Conservation (phyloP, 2,113 vertebrate species). For the Pelvicachromis taeniatus region DNA sequence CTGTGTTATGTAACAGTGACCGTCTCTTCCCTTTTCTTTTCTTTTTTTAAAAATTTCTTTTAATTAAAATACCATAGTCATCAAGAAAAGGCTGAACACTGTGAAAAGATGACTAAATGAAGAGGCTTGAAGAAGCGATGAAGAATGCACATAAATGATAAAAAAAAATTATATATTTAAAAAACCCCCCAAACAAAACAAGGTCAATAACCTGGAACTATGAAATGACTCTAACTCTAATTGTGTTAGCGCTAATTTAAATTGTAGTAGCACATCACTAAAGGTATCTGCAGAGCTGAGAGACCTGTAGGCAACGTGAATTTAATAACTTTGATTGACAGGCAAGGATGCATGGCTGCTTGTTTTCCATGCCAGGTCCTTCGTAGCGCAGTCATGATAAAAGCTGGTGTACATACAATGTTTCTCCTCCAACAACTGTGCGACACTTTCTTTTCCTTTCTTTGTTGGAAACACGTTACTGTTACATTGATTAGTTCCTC, state of each 20-base stretch:
- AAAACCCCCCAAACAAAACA: neutral
- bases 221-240: too few relatives aligned
- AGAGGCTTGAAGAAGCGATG: neutral
- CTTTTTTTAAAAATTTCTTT: too few relatives aligned
- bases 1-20: neutral
- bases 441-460: neutral
- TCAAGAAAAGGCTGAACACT: neutral
- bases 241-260: too few relatives aligned
- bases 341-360: neutral
- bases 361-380: neutral
- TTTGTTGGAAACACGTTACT: neutral
- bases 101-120: neutral
- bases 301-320: neutral
- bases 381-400: neutral
- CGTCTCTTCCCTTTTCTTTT: neutral
- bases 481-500: neutral
- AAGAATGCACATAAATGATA: neutral
- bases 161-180: neutral
- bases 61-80: neutral
- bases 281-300: too few relatives aligned
- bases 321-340: neutral
- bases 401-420: neutral
- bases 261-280: too few relatives aligned
- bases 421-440: neutral
- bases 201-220: neutral